Evolutionary conservation across 2,113 vertebrate species (phyloP), one percentile per base, ranked within the genome.

Genomic region (Apteryx owenii): DNA sequence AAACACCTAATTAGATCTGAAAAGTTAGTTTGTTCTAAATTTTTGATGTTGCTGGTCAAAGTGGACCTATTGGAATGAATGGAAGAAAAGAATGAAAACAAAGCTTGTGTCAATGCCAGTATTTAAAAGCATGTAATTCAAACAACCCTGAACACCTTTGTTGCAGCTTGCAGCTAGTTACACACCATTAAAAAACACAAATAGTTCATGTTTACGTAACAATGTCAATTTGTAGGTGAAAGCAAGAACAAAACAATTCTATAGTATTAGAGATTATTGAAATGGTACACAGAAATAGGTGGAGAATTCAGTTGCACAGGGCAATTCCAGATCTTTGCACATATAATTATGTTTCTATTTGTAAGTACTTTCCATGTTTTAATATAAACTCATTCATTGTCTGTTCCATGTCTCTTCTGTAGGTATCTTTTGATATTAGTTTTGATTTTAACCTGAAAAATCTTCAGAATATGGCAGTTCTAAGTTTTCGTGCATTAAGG

Each of bases 371-470:
- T 68, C 16, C 8, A 42, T 51, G 29, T 70, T 87, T 21, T 64
- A 51, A 56, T 12, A 29, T 70, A 54, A 77, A 26, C 17, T 73
- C 17, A 72, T 78, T 83, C 61, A 84, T 14, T 58, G 0, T 82
- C 5, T 87, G 21, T 88, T 81, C 8, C 73, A 71, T 96, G 54
- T 75, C 94, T 95, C 91, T 81, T 75, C 23, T 84, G 1, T 89
- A 99, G 99, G 97, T 99, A 36, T 98, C 97, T 76, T 99, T 99
- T 95, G 93, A 93, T 51, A 97, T 99, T 61, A 98, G 98, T 91
- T 99, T 99, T 81, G 98, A 99, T 93, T 99, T 99, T 96, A 99
- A 98, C 96, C 92, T 99, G 72, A 98, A 99, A 80, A 97, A 98
- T 85, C 95, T 98, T 94, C 98, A 98, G 91, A 98, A 98, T 42